Evolutionary conservation across 2,888 invertebrate species (phyloP).

Genomic region (Apocheima hispidaria): DNA sequence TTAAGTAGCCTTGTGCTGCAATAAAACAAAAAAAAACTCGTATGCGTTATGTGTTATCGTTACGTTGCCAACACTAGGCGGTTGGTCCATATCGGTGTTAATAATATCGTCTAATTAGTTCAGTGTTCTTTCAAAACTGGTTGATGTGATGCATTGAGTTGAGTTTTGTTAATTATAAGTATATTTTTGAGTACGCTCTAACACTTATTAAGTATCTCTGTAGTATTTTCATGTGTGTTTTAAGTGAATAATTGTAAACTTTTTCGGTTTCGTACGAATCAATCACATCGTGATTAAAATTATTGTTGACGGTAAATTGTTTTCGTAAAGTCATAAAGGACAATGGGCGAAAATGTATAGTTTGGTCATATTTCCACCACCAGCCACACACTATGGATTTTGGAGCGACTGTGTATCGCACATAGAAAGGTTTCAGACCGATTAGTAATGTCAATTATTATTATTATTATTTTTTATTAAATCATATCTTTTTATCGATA

Average conservation of each 20-base stretch:
- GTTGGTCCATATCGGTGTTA: conserved; percentile 34
- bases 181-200: conserved; percentile 21
- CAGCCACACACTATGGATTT: no score
- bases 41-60: conserved; percentile 2
- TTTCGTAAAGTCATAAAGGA: conserved; percentile 1
- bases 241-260: conserved; percentile 32
- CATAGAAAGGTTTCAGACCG: no score
- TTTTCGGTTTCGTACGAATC: conserved; percentile 23
- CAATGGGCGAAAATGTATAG: no score
- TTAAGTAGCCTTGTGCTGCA: conserved; percentile 15
- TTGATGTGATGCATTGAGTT: conserved; percentile 22
- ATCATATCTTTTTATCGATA: no score
- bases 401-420: no score
- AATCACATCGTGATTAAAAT: not conserved
- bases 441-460: no score
- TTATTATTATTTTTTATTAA: no score
- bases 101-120: conserved; percentile 24
- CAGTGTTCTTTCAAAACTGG: conserved; percentile 20
- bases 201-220: conserved; percentile 28
- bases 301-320: not conserved
- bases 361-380: no score
- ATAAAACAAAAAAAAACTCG: conserved; percentile 15
- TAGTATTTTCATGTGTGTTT: conserved; percentile 31
- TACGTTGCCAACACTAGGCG: conserved; percentile 13
- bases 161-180: conserved; percentile 12